Evolutionary conservation across 2,888 invertebrate species (phyloP), one percentile per base, ranked within the genome.

Genomic region (Panorpa germanica): DNA sequence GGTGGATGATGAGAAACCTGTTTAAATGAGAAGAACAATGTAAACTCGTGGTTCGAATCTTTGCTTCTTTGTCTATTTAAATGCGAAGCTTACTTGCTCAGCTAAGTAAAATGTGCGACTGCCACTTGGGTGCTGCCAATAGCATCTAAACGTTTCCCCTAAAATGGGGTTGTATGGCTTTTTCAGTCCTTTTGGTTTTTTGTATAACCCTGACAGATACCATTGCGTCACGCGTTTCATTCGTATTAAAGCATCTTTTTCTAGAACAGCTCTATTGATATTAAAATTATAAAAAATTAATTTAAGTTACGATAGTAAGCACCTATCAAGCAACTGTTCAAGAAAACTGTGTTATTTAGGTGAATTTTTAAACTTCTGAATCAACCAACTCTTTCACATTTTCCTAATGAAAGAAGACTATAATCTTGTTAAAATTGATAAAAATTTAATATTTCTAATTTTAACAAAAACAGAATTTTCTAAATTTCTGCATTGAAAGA

Each of bases 81-180:
- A 15, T 27, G 5, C 21, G n/a, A 25, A 20, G 8, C 7, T 35
- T 32, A 83, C 90, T 67, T 93, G 93, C 51, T 93, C 91, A 8
- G 91, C 78, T 14, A 93, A 60, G 47, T 91, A 93, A 46, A 80
- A 91, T 0, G 93, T 93, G 36, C 82, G 70, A 11, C 77, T 77
- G 28, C 78, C 76, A 31, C 72, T 70, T 7, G 54, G 45, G 53
- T 91, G 85, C 38, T 70, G 61, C 91, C 91, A 93, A 50, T 72
- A 85, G 45, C 91, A 91, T 2, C 91, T 65, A 56, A 86, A 91
- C 2, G 74, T 76, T 57, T 91, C 91, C 0, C 91, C 91, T 27
- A 93, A 62, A 30, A 91, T 82, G 0, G 91, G 91, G 60, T 93
- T 93, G 50, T 91, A 93, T 0, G 91, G 91, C 50, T 93, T 93